phyloP scores from a whole-genome alignment of 1,140 invertebrate genomes.

The Chymomyza costata region DNA sequence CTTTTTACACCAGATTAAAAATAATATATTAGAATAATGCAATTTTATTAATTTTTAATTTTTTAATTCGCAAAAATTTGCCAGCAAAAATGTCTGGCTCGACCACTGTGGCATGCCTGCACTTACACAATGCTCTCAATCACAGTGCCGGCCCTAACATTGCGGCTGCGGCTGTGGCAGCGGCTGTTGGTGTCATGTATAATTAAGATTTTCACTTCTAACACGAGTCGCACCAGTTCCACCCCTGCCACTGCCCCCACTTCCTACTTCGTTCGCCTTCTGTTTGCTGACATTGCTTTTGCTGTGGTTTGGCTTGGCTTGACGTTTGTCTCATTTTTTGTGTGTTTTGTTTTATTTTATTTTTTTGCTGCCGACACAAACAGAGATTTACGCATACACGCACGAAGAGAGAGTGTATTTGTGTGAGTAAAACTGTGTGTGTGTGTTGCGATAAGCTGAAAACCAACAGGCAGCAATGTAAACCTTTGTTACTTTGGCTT shows the following conservation, averaged over 20 bases:
- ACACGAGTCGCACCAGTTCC: no score
- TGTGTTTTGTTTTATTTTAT: conserved; percentile 11
- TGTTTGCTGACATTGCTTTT: no score
- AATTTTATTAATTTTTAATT: no score
- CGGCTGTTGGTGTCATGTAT: conserved; percentile 65
- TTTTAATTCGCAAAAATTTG: no score
- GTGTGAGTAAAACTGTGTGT: conserved; percentile 21
- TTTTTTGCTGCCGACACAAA: neutral
- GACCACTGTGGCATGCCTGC: conserved; percentile 3
- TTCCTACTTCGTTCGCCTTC: no score
- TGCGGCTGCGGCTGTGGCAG: conserved; percentile 21
- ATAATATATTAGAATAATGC: no score
- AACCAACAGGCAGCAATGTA: conserved; percentile 66
- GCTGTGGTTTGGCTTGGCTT: no score
- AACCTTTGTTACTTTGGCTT: conserved; percentile 70
- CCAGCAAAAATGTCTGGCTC: no score
- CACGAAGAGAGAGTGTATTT: conserved; percentile 28
- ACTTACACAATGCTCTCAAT: conserved; percentile 55
- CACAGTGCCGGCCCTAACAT: conserved; percentile 24
- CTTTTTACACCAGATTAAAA: no score
- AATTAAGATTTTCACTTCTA: conserved; percentile 71
- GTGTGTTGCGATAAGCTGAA: conserved; percentile 54
- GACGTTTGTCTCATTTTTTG: conserved; percentile 25
- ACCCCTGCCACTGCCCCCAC: no score
- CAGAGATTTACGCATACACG: conserved; percentile 25